These are phyloP conservation scores for Hetaerina titia DNA, from an alignment of 2,888 invertebrate genomes.

Conservation along the genomic window DNA sequence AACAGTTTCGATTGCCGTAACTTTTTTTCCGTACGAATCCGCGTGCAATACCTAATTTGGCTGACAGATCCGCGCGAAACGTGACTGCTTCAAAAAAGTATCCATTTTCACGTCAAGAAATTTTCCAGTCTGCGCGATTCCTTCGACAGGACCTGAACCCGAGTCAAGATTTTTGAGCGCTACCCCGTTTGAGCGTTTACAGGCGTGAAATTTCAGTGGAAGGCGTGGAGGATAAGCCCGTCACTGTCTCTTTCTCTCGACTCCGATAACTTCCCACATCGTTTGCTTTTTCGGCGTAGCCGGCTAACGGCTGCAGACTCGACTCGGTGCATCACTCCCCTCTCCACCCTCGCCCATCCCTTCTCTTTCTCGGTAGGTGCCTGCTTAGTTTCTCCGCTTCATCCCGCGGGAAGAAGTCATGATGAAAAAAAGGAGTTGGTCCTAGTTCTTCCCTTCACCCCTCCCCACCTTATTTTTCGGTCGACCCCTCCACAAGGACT, in stretches of 20 bases:
- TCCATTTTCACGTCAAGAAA: no score
- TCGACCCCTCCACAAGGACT: background rate
- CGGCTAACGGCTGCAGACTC: background rate
- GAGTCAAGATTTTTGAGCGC: background rate
- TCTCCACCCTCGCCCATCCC: background rate
- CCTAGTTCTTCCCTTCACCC: background rate
- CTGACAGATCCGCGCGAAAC: no score
- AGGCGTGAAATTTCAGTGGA: constrained; percentile 15
- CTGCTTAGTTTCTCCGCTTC: background rate
- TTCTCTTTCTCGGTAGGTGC: background rate
- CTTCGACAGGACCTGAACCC: background rate
- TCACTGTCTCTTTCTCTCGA: background rate
- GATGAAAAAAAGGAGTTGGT: background rate
- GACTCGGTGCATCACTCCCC: background rate
- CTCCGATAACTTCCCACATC: constrained; percentile 20
- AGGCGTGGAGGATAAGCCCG: constrained; percentile 27
- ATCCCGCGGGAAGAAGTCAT: background rate
- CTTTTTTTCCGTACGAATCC: no score
- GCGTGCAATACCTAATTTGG: no score
- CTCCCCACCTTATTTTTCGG: background rate
- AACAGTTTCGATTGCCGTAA: no score
- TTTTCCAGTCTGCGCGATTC: no score
- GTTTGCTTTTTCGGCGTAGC: constrained; percentile 8
- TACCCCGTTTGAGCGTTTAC: background rate
- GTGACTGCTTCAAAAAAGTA: no score